Base-by-base conservation (phyloP, 2,888 invertebrate species). In the Yponomeuta cagnagella region DNA sequence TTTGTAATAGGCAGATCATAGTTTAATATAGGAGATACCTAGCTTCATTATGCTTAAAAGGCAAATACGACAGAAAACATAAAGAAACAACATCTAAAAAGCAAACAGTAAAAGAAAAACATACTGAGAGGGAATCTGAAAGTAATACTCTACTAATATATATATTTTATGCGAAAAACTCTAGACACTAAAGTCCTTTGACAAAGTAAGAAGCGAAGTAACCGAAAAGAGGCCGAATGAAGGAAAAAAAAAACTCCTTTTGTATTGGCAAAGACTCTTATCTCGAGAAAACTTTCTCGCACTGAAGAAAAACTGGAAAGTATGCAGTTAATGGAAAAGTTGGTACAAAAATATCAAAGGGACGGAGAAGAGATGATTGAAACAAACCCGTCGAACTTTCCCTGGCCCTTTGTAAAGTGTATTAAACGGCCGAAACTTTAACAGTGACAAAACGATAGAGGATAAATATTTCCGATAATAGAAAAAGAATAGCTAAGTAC, bases 401-500 rank as follows among this genome's bases (percentile, higher is more conserved):
- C 37, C 80, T 85, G 85, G 86, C 82, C 81, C 84, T 79, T 78
- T 79, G 85, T 90, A 90, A 58, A 92, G 91, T 91, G 89, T 91
- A 92, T 92, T 92, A 91, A 90, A 89, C 83, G 82, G 84, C 74
- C 81, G 76, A 77, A 89, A 85, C 82, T 87, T 89, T 76, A 85
- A 86, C 86, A 43, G 43, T 12, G 86, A 89, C 87, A 86, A 84
- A 85, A 80, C 87, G 83, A 90, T 87, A 89, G 89, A 88, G 89
- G 88, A 89, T 88, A 90, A 89, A 90, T 90, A 91, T 88, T 88
- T 88, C 86, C 88, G 86, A 90, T 90, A 86, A 89, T 89, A 90
- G 88, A 90, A 90, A 23, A 90, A 84, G 88, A 65, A 31, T 2
- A 10, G 65, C 33, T 63, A 72, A 66, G 65, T 30, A 33, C 15